Evolutionary conservation across 2,888 invertebrate genomes (phyloP).

Genomic region (Oconnorella tubifera): DNA sequence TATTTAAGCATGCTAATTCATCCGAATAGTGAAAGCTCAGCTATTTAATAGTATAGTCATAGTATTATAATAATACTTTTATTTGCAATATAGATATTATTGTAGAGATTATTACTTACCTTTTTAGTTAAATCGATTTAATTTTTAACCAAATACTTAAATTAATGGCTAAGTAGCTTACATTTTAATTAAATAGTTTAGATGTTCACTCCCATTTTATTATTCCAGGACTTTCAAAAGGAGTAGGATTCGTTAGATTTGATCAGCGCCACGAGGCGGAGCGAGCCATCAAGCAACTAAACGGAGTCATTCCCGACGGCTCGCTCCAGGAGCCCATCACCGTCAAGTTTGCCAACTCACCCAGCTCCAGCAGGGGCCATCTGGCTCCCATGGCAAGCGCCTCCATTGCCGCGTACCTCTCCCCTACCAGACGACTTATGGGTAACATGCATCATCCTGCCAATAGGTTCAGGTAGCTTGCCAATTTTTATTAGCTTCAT

Average conservation of each 20-base stretch:
- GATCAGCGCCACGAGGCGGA: conserved; percentile 87
- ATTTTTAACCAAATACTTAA: too few species aligned
- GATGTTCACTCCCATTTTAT: too few species aligned
- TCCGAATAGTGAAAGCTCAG: too few species aligned
- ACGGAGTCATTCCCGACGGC: conserved; percentile 81
- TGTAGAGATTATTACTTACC: too few species aligned
- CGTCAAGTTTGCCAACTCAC: conserved; percentile 90
- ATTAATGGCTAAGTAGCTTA: too few species aligned
- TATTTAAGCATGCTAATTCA: too few species aligned
- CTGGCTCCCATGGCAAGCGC: neutral
- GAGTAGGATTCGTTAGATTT: conserved; percentile 88
- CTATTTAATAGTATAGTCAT: too few species aligned
- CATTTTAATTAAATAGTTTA: too few species aligned
- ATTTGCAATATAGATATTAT: too few species aligned
- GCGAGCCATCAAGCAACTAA: conserved; percentile 81
- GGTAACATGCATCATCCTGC: conserved; percentile 79
- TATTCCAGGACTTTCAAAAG: conserved; percentile 74
- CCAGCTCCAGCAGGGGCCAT: conserved; percentile 52
- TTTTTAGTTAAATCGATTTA: too few species aligned
- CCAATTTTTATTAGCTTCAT: neutral
- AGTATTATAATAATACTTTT: too few species aligned
- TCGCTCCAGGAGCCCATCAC: conserved; percentile 80
- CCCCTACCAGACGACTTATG: conserved; percentile 63
- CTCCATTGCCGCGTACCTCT: conserved; percentile 42
- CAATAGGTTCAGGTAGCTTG: conserved; percentile 51